phyloP scores from a whole-genome alignment of 2,113 vertebrate species.

The Tretioscincus oriximinensis region DNA sequence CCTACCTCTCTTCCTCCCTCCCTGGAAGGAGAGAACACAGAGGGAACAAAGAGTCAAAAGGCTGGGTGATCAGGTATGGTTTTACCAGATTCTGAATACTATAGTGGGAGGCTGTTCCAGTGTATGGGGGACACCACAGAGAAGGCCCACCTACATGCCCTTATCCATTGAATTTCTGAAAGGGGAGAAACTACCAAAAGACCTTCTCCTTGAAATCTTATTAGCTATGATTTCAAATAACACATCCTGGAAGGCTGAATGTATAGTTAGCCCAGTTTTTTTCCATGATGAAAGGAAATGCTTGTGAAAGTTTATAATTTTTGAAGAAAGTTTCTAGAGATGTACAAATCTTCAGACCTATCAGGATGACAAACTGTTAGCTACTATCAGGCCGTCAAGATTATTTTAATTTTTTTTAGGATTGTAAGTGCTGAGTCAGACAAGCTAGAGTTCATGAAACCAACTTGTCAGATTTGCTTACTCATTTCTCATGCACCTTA shows the following conservation, averaged over 20 bases:
- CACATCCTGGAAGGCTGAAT: not conserved
- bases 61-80: too few relatives aligned
- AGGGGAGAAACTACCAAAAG: too few relatives aligned
- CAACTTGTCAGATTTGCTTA: slow-evolving; percentile 30
- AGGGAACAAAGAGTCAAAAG: too few relatives aligned
- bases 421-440: not conserved
- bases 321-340: not conserved
- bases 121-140: too few relatives aligned
- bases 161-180: too few relatives aligned
- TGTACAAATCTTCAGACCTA: not conserved
- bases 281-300: not conserved
- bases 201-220: not conserved
- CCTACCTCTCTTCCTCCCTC: too few relatives aligned
- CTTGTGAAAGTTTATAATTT: not conserved
- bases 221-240: not conserved
- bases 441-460: not conserved
- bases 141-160: too few relatives aligned
- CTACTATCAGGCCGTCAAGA: slow-evolving; percentile 9
- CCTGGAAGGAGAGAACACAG: too few relatives aligned
- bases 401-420: slow-evolving; percentile 13
- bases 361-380: slow-evolving; percentile 1
- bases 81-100: too few relatives aligned
- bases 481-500: not conserved
- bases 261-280: not conserved
- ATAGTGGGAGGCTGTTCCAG: too few relatives aligned